Conservation (phyloP, 2,888 invertebrate genomes). For the Galerucella calmariensis region DNA sequence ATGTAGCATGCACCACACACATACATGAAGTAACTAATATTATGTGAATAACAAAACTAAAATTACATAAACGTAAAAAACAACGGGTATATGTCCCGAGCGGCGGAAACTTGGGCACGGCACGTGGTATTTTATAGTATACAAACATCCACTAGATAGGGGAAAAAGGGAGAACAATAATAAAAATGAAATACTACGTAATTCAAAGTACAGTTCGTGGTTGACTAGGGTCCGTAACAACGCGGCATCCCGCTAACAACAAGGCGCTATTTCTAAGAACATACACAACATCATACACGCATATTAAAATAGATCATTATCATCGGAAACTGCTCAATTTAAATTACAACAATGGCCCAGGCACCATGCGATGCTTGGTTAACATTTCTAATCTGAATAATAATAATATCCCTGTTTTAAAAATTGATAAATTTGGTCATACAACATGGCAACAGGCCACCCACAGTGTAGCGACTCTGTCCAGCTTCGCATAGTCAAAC, state of each 20-base stretch:
- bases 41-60: conserved; percentile 55
- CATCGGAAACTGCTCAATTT: conserved; percentile 61
- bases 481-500: conserved; percentile 57
- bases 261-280: conserved; percentile 64
- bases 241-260: conserved; percentile 65
- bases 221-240: conserved; percentile 67
- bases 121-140: conserved; percentile 56
- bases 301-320: conserved; percentile 65
- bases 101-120: conserved; percentile 59
- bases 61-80: conserved; percentile 57
- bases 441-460: conserved; percentile 54
- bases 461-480: conserved; percentile 38
- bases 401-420: conserved; percentile 61
- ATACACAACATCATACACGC: conserved; percentile 66
- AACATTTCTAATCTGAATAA: conserved; percentile 61
- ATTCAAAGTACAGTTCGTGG: conserved; percentile 59
- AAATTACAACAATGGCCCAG: conserved; percentile 64
- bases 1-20: conserved; percentile 63
- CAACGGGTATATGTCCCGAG: conserved; percentile 47
- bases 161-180: conserved; percentile 46
- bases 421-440: conserved; percentile 63
- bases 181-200: conserved; percentile 48
- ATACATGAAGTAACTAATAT: conserved; percentile 54
- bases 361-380: conserved; percentile 61
- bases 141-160: conserved; percentile 48